Base-by-base conservation (phyloP, 64 coral and sea anemone species). In the Montipora sp. region DNA sequence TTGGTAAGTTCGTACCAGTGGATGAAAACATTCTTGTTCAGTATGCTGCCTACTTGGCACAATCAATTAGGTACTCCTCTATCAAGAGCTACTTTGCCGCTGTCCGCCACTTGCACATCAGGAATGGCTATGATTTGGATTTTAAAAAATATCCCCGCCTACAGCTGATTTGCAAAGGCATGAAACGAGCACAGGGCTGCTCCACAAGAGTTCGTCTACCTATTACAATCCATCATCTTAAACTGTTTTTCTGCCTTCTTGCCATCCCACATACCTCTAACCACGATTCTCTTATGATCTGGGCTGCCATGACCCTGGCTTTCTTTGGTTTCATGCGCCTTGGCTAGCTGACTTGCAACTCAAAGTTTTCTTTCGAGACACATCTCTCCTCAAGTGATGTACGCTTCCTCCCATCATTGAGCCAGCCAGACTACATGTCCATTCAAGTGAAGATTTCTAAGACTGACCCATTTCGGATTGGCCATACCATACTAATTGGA, bases 301-400 rank as follows among this genome's bases (percentile, higher is more conserved):
- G 92, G 92, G 67, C 92, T 9, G 79, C 92, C 10, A 94, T 94
- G 92, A 94, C 48, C 2, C 12, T 90, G 11, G 87, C 87, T 4
- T 90, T 94, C 49, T 94, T 94, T 22, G 93, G 87, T 78, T 94
- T 94, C 47, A 2, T 93, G 1, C 66, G 88, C 2, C 20, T 94
- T 1, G 80, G 93, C 44, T 80, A 94, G 75, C 46, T 94, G 8
- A 94, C 80, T n/a, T 90, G 93, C 45, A 93, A 93, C 59, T 88
- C 69, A 0, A 18, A 75, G 9, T 84, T 59, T n/a, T 47, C 7
- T 3, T 49, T 15, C 7, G 23, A 75, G 0, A 10, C 21, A 11
- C 70, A 77, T 20, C 44, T 86, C 14, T 59, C 79, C 1, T 51
- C 79, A 12, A 0, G 7, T 19, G 53, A 81, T 27, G 11, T 81